Conservation (phyloP, 2,888 invertebrate genomes). For the Drosophila nr. perissopoda region DNA sequence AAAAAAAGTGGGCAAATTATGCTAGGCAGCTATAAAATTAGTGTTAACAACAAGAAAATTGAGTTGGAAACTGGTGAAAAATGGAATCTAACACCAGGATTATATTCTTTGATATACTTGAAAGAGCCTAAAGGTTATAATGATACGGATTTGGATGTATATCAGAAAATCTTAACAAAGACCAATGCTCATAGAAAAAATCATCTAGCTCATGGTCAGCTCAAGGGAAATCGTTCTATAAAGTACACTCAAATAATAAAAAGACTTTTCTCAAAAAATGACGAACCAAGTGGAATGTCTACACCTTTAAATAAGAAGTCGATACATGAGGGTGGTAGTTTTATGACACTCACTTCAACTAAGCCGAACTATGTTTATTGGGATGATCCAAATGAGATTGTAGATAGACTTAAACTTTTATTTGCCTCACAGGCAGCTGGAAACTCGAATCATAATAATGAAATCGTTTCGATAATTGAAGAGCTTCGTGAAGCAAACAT, state of each 20-base stretch:
- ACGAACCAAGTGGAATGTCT: neutral
- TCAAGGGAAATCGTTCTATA: neutral
- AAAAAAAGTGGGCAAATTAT: neutral
- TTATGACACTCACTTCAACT: neutral
- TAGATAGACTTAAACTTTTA: slow-evolving; percentile 68
- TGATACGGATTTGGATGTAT: too few relatives aligned
- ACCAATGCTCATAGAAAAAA: neutral
- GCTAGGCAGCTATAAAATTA: rapidly evolving
- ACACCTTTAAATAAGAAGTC: neutral
- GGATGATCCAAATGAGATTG: slow-evolving; percentile 75
- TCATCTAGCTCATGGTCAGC: neutral
- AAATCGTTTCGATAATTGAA: slow-evolving; percentile 40
- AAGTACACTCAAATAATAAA: neutral
- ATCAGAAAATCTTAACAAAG: neutral
- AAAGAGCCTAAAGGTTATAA: neutral
- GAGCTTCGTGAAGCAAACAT: too few relatives aligned
- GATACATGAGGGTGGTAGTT: neutral
- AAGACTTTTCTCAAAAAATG: too few relatives aligned
- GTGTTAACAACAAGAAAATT: too few relatives aligned
- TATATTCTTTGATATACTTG: neutral
- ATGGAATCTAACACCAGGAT: too few relatives aligned
- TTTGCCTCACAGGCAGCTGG: slow-evolving; percentile 32
- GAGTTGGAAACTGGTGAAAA: too few relatives aligned
- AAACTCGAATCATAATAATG: slow-evolving; percentile 36
- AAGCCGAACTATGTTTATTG: slow-evolving; percentile 54